phyloP scores from a whole-genome alignment of 2,113 vertebrate genomes.

The Panthera uncia region DNA sequence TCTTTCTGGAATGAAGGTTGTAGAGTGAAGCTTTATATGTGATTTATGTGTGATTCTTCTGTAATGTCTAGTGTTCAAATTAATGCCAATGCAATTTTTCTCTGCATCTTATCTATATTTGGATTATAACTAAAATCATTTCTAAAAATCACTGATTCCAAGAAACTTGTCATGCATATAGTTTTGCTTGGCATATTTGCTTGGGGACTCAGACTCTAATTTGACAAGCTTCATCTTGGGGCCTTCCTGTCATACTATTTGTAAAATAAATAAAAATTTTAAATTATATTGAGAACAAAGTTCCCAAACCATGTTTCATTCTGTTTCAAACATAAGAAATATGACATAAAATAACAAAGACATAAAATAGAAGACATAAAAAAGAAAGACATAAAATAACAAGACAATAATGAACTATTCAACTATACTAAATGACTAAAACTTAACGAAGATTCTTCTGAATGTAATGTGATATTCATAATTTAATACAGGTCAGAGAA shows the following conservation, averaged over 20 bases:
- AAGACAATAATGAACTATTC: not conserved
- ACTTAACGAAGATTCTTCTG: not conserved
- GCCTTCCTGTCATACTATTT: not conserved
- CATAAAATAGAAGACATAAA: not conserved
- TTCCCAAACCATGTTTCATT: not conserved
- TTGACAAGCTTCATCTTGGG: not conserved
- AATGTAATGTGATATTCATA: not conserved
- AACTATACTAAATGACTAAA: not conserved
- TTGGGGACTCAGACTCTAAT: not conserved
- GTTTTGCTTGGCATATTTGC: not conserved
- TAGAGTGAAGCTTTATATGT: not conserved
- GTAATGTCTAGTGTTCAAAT: not conserved
- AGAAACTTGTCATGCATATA: not conserved
- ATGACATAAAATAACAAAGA: not conserved
- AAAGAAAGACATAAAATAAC: not conserved
- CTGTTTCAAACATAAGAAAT: not conserved
- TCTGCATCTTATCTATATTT: not conserved
- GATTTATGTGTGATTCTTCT: not conserved
- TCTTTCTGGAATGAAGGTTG: too few species aligned
- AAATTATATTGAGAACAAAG: not conserved
- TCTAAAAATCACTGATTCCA: not conserved
- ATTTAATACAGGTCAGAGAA: not conserved
- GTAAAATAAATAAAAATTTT: not conserved
- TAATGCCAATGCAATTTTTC: not conserved
- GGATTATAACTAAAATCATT: not conserved